These are phyloP conservation scores for Uria lomvia DNA, from an alignment of 2,113 vertebrate species.

Conservation along the genomic window DNA sequence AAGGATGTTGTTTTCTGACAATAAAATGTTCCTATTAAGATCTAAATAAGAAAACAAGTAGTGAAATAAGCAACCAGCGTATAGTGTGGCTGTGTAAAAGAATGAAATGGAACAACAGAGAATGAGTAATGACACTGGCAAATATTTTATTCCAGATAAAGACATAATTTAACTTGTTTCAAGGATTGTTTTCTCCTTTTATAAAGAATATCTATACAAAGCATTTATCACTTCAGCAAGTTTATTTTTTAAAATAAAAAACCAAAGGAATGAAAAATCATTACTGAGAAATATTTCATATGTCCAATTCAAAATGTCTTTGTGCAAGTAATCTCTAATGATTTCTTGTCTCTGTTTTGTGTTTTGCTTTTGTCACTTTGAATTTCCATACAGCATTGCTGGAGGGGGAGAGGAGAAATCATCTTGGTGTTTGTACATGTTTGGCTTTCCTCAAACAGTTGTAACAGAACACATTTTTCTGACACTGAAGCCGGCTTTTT, in stretches of 20 bases:
- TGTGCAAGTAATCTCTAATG: neutral
- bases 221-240: neutral
- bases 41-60: neutral
- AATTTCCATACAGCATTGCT: neutral
- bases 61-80: neutral
- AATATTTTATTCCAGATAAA: neutral
- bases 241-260: neutral
- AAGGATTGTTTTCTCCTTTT: neutral
- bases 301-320: neutral
- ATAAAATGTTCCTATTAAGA: neutral
- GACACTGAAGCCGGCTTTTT: neutral
- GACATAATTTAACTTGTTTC: neutral
- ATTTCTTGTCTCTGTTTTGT: neutral
- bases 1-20: neutral
- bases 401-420: neutral
- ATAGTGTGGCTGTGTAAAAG: neutral
- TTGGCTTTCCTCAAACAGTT: neutral
- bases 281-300: neutral
- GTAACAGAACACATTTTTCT: neutral
- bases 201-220: neutral
- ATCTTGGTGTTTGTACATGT: neutral
- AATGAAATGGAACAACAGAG: neutral
- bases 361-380: neutral
- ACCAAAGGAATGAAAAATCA: neutral
- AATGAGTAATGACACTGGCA: neutral